Evolutionary conservation across 2,888 invertebrate genomes (phyloP).

Genomic region (Lasioglossum figueresi): DNA sequence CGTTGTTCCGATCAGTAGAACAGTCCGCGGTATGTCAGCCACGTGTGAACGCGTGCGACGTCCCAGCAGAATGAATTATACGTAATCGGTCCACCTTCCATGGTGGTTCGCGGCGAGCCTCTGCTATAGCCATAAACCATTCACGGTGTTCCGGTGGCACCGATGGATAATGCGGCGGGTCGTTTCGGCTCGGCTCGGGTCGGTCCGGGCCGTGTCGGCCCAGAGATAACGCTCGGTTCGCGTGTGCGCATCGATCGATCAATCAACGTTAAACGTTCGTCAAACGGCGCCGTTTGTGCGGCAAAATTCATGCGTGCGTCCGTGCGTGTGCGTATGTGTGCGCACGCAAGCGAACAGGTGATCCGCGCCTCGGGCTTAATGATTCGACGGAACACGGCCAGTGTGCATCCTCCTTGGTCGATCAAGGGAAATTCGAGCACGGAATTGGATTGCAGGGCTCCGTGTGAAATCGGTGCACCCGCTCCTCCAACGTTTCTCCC

Average conservation of each 20-base stretch:
- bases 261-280: conserved; percentile 59
- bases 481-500: not conserved
- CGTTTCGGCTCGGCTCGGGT: conserved; percentile 10
- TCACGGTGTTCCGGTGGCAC: conserved; percentile 61
- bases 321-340: not conserved
- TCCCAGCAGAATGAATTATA: conserved; percentile 64
- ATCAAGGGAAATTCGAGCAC: not conserved
- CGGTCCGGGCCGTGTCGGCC: conserved; percentile 2
- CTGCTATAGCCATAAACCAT: conserved; percentile 67
- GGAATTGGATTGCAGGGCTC: not conserved
- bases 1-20: conserved; percentile 45
- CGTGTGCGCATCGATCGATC: conserved; percentile 68
- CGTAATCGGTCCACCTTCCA: conserved; percentile 54
- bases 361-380: conserved; percentile 1
- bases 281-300: conserved; percentile 15
- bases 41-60: conserved; percentile 55
- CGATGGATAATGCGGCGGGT: conserved; percentile 56
- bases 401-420: conserved; percentile 1
- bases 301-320: conserved; percentile 1
- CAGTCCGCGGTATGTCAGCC: conserved; percentile 52
- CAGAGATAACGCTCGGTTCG: conserved; percentile 59
- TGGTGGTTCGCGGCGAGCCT: conserved; percentile 31
- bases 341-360: not conserved
- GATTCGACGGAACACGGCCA: conserved; percentile 1
- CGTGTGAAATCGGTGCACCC: not conserved